phyloP scores from a whole-genome alignment of 2,888 invertebrate species.

The Andrena minutula region DNA sequence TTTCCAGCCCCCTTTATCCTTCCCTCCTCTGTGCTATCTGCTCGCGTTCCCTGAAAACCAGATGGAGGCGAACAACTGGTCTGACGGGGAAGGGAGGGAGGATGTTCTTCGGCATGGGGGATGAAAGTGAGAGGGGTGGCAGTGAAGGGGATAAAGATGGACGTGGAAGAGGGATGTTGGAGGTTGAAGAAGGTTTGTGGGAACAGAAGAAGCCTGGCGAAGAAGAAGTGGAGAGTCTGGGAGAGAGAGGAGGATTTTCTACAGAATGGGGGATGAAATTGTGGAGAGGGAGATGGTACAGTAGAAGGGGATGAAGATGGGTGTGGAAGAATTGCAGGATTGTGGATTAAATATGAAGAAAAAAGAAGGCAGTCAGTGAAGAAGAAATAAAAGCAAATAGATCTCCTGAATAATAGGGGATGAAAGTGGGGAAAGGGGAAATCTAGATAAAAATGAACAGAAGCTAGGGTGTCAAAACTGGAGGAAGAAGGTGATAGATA shows the following conservation, averaged over 20 bases:
- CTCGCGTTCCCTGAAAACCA: not conserved
- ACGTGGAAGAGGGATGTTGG: not conserved
- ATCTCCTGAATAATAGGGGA: too few species aligned
- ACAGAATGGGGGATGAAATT: too few species aligned
- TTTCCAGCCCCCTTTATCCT: constrained; percentile 17
- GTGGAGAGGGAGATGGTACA: too few species aligned
- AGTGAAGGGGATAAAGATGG: not conserved
- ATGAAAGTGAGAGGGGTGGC: too few species aligned
- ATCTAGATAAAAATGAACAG: not conserved
- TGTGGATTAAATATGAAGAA: not conserved
- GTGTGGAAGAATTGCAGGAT: not conserved
- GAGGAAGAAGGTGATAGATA: not conserved
- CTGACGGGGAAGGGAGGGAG: not conserved
- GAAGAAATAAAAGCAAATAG: not conserved
- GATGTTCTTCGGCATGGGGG: not conserved
- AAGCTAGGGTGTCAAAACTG: not conserved
- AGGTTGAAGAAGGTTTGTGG: too few species aligned
- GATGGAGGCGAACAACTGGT: not conserved
- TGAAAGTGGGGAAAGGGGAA: not conserved
- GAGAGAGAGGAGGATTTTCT: not conserved
- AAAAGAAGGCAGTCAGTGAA: not conserved
- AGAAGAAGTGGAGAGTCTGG: too few species aligned
- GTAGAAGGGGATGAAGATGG: not conserved
- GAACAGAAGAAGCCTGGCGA: too few species aligned
- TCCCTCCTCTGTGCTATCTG: not conserved